phyloP scores from a whole-genome alignment of 2,797 vertebrate species.

The Smutsia gigantea region DNA sequence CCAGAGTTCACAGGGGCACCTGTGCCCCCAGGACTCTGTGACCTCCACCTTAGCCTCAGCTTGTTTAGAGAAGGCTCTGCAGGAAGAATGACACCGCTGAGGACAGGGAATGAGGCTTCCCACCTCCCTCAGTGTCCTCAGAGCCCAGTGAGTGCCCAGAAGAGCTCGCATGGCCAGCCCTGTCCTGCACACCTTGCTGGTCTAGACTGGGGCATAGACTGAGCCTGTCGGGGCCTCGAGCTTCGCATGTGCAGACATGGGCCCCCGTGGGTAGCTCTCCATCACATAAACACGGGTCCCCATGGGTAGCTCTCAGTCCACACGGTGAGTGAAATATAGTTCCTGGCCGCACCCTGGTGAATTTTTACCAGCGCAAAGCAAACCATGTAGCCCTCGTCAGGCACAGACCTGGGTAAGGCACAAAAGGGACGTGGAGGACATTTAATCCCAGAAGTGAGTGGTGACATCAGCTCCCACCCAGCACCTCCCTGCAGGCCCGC shows the following conservation, averaged over 20 bases:
- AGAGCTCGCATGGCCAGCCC: background rate
- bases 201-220: fast-evolving
- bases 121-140: background rate
- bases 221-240: background rate
- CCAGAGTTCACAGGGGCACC: background rate
- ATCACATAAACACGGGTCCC: no score
- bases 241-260: fast-evolving
- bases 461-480: background rate
- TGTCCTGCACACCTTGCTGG: no score
- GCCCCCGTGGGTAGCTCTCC: no score
- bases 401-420: fast-evolving
- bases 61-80: background rate
- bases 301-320: fast-evolving
- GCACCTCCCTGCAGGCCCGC: background rate
- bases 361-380: fast-evolving
- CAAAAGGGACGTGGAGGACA: fast-evolving
- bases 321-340: fast-evolving
- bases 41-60: background rate
- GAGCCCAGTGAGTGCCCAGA: background rate
- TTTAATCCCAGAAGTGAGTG: background rate
- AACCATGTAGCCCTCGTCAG: fast-evolving
- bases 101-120: background rate
- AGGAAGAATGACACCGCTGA: fast-evolving
- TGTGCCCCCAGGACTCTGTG: background rate
- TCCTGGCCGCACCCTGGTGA: no score